Base-by-base conservation (phyloP, 1,140 invertebrate genomes). In the Aethina tumida region DNA sequence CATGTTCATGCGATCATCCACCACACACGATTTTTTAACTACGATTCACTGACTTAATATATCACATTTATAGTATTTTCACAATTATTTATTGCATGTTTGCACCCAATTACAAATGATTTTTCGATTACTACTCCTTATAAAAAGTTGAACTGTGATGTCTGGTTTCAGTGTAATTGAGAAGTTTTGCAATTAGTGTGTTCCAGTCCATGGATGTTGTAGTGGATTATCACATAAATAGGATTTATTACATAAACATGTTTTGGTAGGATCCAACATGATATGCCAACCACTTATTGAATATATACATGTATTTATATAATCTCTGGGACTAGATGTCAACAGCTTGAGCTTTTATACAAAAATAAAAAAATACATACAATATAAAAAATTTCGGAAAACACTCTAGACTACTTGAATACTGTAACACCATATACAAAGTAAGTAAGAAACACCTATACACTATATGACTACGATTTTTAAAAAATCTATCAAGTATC, bases 311-410 rank as follows among this genome's bases (percentile, higher is more conserved):
- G 18, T 41, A 46, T 43, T 41, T 48, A 42, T 29, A 42, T 38
- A 40, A 47, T 54, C 46, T 47, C 48, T 53, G 59, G 56, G 59
- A 62, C 59, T 62, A 62, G 59, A 62, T 56, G 55, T n/a, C n/a
- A n/a, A 54, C 52, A 56, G 56, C 56, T 62, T 62, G 59, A 62
- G 59, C 59, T 59, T 61, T 50, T 59, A 59, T 59, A 61, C 57
- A 62, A 62, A 62, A 62, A 62, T 60, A 60, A 62, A 62, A 52
- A 61, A 62, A 61, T 61, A 60, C 56, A 58, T 58, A 56, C 48
- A 53, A 58, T 62, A 62, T 62, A 62, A 60, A 59, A 62, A 60
- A 60, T 58, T 60, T 62, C 55, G 55, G 43, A 60, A 56, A 58
- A 60, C 51, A 56, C 53, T 52, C 52, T 54, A 60, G 35, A 50